Evolutionary conservation across 2,888 invertebrate species (phyloP).

Genomic region (Molorchus minor): DNA sequence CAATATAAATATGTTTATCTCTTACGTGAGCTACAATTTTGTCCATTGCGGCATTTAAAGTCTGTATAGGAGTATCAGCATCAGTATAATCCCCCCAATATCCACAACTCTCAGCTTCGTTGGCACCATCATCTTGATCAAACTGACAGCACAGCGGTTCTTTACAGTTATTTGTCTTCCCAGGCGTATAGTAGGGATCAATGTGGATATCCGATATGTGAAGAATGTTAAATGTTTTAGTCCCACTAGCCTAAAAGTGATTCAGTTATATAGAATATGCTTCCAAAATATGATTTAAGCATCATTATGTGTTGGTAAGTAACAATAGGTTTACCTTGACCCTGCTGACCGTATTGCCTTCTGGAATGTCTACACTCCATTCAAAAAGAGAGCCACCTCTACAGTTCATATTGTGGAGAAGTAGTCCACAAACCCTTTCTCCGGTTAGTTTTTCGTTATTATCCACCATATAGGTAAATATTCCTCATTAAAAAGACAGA

Average conservation of each 20-base stretch:
- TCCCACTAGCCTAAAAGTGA: constrained; percentile 23
- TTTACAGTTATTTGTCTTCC: constrained; percentile 70
- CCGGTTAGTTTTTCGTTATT: constrained; percentile 22
- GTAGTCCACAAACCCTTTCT: constrained; percentile 31
- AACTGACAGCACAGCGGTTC: constrained; percentile 83
- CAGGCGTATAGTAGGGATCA: constrained; percentile 76
- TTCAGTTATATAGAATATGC: not conserved
- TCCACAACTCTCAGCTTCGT: constrained; percentile 67
- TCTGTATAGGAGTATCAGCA: constrained; percentile 79
- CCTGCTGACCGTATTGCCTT: constrained; percentile 5
- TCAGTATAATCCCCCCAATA: constrained; percentile 83
- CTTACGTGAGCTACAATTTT: constrained; percentile 35
- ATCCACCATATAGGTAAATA: constrained; percentile 31
- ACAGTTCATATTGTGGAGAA: constrained; percentile 32
- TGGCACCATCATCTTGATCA: constrained; percentile 64
- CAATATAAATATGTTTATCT: not conserved
- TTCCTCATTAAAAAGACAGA: not conserved
- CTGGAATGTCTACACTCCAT: constrained; percentile 38
- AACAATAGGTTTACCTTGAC: too few species aligned
- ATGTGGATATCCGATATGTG: constrained; percentile 83
- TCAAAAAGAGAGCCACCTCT: constrained; percentile 22
- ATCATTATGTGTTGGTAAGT: too few species aligned
- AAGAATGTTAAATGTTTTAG: constrained; percentile 62
- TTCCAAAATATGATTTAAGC: not conserved
- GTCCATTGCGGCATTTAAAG: constrained; percentile 65